Evolutionary conservation across 1,140 invertebrate species (phyloP), one percentile per base, ranked within the genome.

Genomic region (Mizuhopecten yessoensis): DNA sequence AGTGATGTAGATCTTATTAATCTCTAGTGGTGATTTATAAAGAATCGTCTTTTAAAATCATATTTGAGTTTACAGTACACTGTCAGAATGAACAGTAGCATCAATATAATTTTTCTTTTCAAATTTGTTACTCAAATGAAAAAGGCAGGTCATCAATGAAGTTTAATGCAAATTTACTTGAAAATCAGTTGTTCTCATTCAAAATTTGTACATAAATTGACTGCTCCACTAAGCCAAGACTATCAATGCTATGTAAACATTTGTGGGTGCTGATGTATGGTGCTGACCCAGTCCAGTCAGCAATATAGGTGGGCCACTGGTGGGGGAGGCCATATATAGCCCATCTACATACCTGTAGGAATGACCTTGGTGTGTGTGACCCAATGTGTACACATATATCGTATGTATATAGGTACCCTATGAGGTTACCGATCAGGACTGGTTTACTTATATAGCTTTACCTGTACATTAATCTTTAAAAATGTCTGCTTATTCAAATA

Each of bases 241-340:
- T 2, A 29, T n/a, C 1, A 29, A 29, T 75, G 7, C 57, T 5
- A 29, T 75, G 57, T 75, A 75, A 75, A 75, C 29, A 29, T 75
- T 75, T 75, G 57, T 29, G 17, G 42, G 42, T 45, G 9, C 17
- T 45, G 57, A 75, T 75, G n/a, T n/a, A n/a, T n/a, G 29, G 11
- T 75, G 57, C 29, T 75, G 57, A 75, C 57, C 57, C 57, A 75
- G 45, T 49, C 45, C 5, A 49, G 57, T 75, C 57, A 75, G 57
- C n/a, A 29, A n/a, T 29, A n/a, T 29, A 75, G 29, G 23, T 29
- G 29, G 57, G 57, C 57, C 57, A 75, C 23, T 75, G 57, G 23
- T 29, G 57, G 57, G 57, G 57, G 57, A 75, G 57, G 57, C 57
- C 57, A 75, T 29, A 75, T 75, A 75, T 75, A 75, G 23, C 57